Percentiles rank a stretch among this genome's conserved stretches.
These are phyloP conservation scores for Sarcophaga caerulescens DNA, from an alignment of 2,888 invertebrate species.

Conservation along the genomic window DNA sequence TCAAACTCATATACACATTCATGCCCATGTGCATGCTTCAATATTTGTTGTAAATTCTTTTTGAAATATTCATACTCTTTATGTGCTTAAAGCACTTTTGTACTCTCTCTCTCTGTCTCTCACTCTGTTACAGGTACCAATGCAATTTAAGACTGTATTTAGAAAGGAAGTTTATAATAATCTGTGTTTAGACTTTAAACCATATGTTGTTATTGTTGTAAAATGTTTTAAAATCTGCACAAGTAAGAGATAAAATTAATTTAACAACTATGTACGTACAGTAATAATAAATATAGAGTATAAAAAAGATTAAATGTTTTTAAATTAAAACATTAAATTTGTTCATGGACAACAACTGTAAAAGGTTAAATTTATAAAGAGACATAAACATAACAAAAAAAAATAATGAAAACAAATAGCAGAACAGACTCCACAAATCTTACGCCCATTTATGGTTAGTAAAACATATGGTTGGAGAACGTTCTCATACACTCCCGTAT, in stretches of 20 bases:
- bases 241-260: neutral
- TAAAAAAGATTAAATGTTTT: constrained; percentile 32
- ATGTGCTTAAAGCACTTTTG: too few relatives aligned
- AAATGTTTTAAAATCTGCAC: neutral
- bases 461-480: constrained; percentile 13
- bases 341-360: constrained; percentile 54
- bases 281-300: neutral
- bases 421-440: constrained; percentile 41
- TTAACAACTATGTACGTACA: neutral
- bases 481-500: neutral
- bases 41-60: too few relatives aligned
- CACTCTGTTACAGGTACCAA: neutral
- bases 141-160: constrained; percentile 24
- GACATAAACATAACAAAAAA: neutral
- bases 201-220: neutral
- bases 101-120: neutral
- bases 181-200: too few relatives aligned
- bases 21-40: too few relatives aligned
- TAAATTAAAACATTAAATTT: constrained; percentile 41
- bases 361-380: constrained; percentile 59
- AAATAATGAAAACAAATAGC: neutral
- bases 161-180: constrained; percentile 50
- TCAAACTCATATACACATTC: neutral
- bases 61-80: too few relatives aligned
- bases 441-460: constrained; percentile 61